These are phyloP conservation scores for Chloropsis cyanopogon DNA, from an alignment of 2,113 vertebrate genomes.

Conservation along the genomic window DNA sequence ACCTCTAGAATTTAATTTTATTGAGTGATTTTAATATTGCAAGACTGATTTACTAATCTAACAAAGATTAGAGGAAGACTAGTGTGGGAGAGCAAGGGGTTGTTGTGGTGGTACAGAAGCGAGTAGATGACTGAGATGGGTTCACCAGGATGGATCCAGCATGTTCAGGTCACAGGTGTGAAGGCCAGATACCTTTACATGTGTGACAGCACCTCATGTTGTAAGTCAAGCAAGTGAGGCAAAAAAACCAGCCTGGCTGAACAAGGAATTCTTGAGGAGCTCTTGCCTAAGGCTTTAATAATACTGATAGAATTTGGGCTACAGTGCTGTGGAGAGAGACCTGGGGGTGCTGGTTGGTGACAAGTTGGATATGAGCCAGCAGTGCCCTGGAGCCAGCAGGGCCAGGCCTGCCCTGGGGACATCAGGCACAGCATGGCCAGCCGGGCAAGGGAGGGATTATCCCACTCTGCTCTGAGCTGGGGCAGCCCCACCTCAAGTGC, in stretches of 20 bases:
- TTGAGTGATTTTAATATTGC: not conserved
- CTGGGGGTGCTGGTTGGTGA: not conserved
- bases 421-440: not conserved
- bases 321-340: not conserved
- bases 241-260: not conserved
- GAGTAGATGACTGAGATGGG: not conserved
- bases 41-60: not conserved
- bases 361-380: not conserved
- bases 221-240: rapidly evolving
- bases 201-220: not conserved
- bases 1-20: not conserved
- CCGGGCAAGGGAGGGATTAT: rapidly evolving
- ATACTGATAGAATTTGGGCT: not conserved
- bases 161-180: not conserved
- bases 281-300: not conserved
- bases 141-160: not conserved
- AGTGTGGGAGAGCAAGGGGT: not conserved
- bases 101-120: not conserved
- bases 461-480: not conserved
- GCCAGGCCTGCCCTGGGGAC: not conserved
- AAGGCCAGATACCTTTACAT: not conserved
- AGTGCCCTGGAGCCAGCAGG: not conserved
- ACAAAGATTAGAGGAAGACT: not conserved
- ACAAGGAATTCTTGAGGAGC: not conserved
- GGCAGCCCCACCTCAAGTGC: rapidly evolving